These are phyloP conservation scores for Petromus typicus DNA, from an alignment of 2,113 vertebrate genomes.

Conservation along the genomic window DNA sequence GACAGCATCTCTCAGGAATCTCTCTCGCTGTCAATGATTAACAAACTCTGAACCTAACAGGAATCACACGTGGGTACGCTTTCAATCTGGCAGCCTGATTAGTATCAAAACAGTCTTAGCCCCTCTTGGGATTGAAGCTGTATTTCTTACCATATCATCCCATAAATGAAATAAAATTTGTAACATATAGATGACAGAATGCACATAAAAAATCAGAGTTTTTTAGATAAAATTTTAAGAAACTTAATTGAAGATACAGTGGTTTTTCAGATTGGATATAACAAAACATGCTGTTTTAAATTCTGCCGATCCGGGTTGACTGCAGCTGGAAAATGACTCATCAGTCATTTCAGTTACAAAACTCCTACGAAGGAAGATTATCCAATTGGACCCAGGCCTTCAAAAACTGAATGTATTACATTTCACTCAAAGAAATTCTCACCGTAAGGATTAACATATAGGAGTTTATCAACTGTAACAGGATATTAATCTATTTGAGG, in stretches of 20 bases:
- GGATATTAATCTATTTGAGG: conserved; percentile 22
- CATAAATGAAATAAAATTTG: conserved; percentile 43
- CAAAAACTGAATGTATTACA: conserved; percentile 37
- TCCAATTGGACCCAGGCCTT: neutral
- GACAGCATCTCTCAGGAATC: conserved; percentile 76
- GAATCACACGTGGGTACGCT: conserved; percentile 76
- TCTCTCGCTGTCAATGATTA: conserved; percentile 83
- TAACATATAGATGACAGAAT: neutral
- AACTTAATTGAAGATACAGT: conserved; percentile 25
- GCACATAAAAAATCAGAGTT: conserved; percentile 28
- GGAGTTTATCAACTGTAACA: neutral
- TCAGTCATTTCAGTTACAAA: conserved; percentile 10
- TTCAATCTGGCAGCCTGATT: conserved; percentile 84
- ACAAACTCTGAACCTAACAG: conserved; percentile 81
- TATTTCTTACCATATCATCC: neutral
- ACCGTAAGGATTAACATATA: neutral
- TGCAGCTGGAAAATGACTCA: neutral
- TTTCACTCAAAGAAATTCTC: conserved; percentile 26
- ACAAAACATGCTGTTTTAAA: neutral
- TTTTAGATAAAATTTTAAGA: neutral
- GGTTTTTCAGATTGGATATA: neutral
- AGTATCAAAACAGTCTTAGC: conserved; percentile 78
- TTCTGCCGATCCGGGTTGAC: neutral
- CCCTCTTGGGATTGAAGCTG: conserved; percentile 48
- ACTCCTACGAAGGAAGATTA: neutral